Conservation (phyloP, 37 sponge, comb jelly and placozoan species). For the Beroe forskalii region DNA sequence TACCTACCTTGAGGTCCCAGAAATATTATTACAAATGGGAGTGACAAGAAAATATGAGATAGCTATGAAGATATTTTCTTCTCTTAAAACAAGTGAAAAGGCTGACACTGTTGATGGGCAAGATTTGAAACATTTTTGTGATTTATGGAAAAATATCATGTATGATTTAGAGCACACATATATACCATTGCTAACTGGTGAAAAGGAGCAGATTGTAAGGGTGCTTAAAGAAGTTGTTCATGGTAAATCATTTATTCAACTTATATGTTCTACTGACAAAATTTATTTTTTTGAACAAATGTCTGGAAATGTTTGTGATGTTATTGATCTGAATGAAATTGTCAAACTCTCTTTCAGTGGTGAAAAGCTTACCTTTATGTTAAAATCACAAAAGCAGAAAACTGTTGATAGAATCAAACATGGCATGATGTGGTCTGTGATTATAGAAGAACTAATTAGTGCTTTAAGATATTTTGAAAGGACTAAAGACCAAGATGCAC, state of each 20-base stretch:
- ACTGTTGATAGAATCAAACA: background rate
- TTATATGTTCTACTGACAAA: background rate
- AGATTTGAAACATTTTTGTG: constrained; percentile 25
- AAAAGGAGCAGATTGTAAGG: constrained; percentile 1
- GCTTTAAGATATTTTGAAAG: background rate
- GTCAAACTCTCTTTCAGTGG: background rate
- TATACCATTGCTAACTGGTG: background rate
- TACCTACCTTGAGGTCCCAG: constrained; percentile 22
- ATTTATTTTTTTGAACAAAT: background rate
- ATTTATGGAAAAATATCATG: background rate
- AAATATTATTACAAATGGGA: background rate
- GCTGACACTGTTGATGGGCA: background rate
- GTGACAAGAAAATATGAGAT: constrained; percentile 11
- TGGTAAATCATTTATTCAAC: background rate
- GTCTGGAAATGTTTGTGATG: background rate
- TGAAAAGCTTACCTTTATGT: background rate
- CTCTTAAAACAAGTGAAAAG: background rate
- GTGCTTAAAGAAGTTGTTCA: background rate
- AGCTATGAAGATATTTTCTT: background rate
- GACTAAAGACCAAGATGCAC: background rate
- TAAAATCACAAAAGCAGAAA: background rate
- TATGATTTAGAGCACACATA: background rate
- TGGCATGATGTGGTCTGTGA: background rate
- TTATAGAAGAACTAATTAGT: constrained; percentile 7
- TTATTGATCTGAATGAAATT: constrained; percentile 13